A percentile compares a stretch with the other conserved stretches of the same genome.
Evolutionary conservation across 2,113 vertebrate species (phyloP).

Genomic region (Nannobrachium achirus): DNA sequence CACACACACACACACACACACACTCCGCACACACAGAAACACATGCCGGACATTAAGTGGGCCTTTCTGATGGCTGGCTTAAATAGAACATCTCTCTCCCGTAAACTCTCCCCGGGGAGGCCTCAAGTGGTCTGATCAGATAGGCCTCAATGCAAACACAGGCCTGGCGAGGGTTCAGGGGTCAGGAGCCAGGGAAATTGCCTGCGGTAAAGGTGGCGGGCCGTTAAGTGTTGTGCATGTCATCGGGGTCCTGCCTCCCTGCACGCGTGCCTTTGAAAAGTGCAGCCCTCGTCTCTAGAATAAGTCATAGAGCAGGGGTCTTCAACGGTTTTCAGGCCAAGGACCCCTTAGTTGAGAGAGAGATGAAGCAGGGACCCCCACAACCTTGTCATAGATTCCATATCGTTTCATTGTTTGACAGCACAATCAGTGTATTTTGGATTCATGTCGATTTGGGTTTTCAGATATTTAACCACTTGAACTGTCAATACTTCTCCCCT

Average conservation of each 20-base stretch:
- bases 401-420: too few relatives aligned
- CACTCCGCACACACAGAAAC: background rate
- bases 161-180: conserved; percentile 49
- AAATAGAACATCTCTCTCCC: conserved; percentile 40
- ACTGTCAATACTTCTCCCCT: too few relatives aligned
- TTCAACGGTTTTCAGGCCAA: too few relatives aligned
- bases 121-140: conserved; percentile 50
- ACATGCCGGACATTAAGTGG: too few relatives aligned
- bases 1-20: conserved; percentile 5
- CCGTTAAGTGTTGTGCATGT: conserved; percentile 43
- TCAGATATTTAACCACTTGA: too few relatives aligned
- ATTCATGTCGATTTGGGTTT: too few relatives aligned
- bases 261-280: conserved; percentile 30
- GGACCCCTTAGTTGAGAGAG: too few relatives aligned
- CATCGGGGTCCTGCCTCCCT: conserved; percentile 38
- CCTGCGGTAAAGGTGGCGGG: conserved; percentile 52
- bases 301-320: conserved; percentile 25
- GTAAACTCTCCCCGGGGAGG: conserved; percentile 43
- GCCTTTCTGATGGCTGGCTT: conserved; percentile 19
- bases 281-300: conserved; percentile 24
- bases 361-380: too few relatives aligned
- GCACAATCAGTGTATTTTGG: too few relatives aligned
- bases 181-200: conserved; percentile 65
- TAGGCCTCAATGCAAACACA: conserved; percentile 63
- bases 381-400: too few relatives aligned